Percentiles rank a stretch among this genome's conserved stretches.
phyloP scores from a whole-genome alignment of 2,797 vertebrate genomes.

The Schizopygopsis malacanthus region DNA sequence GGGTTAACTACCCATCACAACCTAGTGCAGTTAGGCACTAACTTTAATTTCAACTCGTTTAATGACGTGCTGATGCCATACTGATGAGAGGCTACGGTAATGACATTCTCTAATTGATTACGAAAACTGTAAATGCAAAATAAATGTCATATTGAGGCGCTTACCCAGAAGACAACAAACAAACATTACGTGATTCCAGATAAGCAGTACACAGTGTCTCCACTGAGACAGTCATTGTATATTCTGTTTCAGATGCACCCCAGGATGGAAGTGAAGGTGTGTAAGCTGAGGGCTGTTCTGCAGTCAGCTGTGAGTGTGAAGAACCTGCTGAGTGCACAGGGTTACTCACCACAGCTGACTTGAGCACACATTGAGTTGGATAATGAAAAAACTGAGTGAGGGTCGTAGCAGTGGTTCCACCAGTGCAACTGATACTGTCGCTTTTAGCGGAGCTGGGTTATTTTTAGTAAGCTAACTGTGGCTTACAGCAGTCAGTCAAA shows the following conservation, averaged over 20 bases:
- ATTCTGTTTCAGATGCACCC: conserved; percentile 55
- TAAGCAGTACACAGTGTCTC: conserved; percentile 28
- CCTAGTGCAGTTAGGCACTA: neutral
- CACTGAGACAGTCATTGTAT: conserved; percentile 32
- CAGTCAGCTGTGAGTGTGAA: neutral
- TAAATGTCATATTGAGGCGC: neutral
- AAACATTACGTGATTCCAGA: neutral
- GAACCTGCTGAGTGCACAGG: neutral
- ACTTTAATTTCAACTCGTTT: neutral
- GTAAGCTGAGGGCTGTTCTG: conserved; percentile 28
- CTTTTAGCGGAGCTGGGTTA: no score
- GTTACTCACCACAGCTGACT: neutral
- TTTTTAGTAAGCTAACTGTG: no score
- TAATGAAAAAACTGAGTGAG: neutral
- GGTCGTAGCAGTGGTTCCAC: neutral
- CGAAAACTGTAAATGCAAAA: neutral
- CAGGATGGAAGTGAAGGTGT: conserved; percentile 58
- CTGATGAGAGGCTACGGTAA: neutral
- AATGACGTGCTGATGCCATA: neutral
- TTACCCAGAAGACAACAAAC: neutral
- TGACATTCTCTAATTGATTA: neutral
- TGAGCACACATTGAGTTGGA: neutral
- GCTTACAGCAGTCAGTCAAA: no score
- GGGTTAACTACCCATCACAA: neutral
- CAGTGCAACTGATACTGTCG: no score